Evolutionary conservation across 2,113 vertebrate species (phyloP).

Genomic region (Tragulus kanchil): DNA sequence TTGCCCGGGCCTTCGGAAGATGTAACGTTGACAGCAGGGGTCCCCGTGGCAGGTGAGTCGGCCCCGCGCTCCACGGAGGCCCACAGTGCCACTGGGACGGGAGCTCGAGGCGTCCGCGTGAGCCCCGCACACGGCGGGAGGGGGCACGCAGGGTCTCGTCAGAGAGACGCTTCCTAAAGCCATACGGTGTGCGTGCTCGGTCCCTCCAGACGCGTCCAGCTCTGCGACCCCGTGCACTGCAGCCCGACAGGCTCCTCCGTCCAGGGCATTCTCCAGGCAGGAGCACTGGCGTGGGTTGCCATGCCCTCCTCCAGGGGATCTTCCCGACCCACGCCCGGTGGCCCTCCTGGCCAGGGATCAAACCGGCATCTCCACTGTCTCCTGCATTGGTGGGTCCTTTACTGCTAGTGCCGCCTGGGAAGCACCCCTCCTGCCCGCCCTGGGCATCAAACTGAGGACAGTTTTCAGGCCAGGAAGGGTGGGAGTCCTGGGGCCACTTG

Average conservation of each 20-base stretch:
- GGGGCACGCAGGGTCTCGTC: background rate
- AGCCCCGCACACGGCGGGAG: accelerated
- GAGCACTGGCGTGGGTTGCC: background rate
- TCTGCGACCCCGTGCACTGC: background rate
- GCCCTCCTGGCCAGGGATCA: background rate
- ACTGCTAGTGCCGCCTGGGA: background rate
- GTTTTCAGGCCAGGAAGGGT: background rate
- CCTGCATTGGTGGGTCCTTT: background rate
- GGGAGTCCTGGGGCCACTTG: no score
- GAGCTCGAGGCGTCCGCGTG: accelerated
- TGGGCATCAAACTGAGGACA: accelerated
- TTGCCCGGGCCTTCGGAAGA: accelerated
- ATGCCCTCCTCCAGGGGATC: background rate
- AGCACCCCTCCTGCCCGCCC: background rate
- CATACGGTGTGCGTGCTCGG: accelerated
- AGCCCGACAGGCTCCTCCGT: background rate
- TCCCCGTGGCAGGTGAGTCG: accelerated
- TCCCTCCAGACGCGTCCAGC: background rate
- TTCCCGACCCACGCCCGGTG: background rate
- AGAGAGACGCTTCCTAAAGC: accelerated
- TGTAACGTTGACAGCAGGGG: accelerated
- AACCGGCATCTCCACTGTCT: background rate
- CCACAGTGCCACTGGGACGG: accelerated
- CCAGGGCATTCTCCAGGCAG: background rate
- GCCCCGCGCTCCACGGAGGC: accelerated